phyloP scores from a whole-genome alignment of 2,113 vertebrate genomes.

The Paradoxurus hermaphroditus region DNA sequence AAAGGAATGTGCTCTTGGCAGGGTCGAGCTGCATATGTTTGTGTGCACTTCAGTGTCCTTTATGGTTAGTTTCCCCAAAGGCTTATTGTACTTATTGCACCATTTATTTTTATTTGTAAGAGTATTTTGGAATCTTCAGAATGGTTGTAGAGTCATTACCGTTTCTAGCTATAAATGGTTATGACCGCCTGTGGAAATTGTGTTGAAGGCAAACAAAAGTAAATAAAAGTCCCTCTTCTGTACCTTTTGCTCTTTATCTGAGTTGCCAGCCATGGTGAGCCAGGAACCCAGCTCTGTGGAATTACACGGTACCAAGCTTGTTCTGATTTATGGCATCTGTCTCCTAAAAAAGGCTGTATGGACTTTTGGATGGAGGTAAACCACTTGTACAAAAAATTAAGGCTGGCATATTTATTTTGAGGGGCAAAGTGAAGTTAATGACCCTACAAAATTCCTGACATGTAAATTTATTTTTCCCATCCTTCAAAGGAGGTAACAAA shows the following conservation, averaged over 20 bases:
- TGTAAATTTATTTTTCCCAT: slow-evolving; percentile 36
- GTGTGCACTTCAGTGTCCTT: not conserved
- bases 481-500: slow-evolving; percentile 39
- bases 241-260: not conserved
- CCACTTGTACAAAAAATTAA: slow-evolving; percentile 2
- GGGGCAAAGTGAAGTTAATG: slow-evolving; percentile 49
- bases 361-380: not conserved
- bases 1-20: not conserved
- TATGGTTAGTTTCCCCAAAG: slow-evolving; percentile 38
- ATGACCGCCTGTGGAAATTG: slow-evolving; percentile 30
- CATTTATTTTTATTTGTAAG: slow-evolving; percentile 70
- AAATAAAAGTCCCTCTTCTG: slow-evolving; percentile 35
- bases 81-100: slow-evolving; percentile 31
- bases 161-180: slow-evolving; percentile 37
- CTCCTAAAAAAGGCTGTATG: not conserved
- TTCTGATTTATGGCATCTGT: not conserved
- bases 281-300: not conserved
- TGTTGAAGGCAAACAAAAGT: slow-evolving; percentile 34
- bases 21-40: not conserved
- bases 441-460: slow-evolving; percentile 43
- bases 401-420: slow-evolving; percentile 50
- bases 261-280: not conserved
- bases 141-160: not conserved
- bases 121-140: slow-evolving; percentile 47
- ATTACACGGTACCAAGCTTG: not conserved